Evolutionary conservation across 2,888 invertebrate genomes (phyloP), one percentile per base, ranked within the genome.

Genomic region (Pyralis farinalis): DNA sequence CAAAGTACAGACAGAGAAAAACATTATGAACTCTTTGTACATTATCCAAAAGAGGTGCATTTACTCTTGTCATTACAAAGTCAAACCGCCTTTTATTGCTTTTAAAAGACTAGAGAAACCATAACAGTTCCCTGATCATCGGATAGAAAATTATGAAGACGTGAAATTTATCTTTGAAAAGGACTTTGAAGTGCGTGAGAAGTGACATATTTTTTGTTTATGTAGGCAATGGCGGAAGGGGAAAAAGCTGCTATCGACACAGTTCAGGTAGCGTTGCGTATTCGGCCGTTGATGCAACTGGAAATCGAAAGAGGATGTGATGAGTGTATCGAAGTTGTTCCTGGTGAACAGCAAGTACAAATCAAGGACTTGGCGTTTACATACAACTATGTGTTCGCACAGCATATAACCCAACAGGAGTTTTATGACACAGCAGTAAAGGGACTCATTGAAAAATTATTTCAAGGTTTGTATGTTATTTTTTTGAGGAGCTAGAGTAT

Each of bases 341-440:
- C 90, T 0, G 91, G 91, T 0, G 86, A 91, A 42, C 91, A 92
- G 0, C 96, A 96, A 75, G 91, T 96, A 1, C 87, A 93, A 38
- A 91, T 97, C 1, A 90, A 91, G 37, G 93, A 94, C 34, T 92
- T 94, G 48, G 90, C 93, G 0, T 97, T 96, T 55, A 95, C 96
- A 0, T 97, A 93, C 63, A 97, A 97, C 73, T 92, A 94, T 89
- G 96, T 96, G 0, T 96, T 96, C 58, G 90, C 92, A 12, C 90
- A 92, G 35, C 90, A 90, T n/a, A 90, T 93, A 1, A 87, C 86
- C 0, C 97, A 97, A 58, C 90, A 91, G 34, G 86, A 92, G 28
- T 92, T 97, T 30, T 97, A 97, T 71, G 89, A 93, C 20, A 90
- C 87, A 12, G 92, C 95, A 7, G 94, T 97, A 0, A 90, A 92